Evolutionary conservation across 2,797 vertebrate species (phyloP), one percentile per base, ranked within the genome.

Genomic region (Aeoliscus strigatus): DNA sequence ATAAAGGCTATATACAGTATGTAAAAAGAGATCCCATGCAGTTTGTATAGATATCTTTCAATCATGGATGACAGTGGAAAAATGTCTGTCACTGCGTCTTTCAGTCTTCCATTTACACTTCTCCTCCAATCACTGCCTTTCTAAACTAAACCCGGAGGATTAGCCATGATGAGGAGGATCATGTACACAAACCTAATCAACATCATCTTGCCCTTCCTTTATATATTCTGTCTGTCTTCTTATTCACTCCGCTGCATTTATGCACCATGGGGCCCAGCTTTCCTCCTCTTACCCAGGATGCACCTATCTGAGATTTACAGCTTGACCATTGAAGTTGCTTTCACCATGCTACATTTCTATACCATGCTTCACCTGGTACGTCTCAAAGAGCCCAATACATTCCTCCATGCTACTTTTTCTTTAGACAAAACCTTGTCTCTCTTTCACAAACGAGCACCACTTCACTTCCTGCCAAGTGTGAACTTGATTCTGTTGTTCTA

Each of bases 401-500:
- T 83, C 74, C 61, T 76, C 14, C 1, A 9, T 12, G 39, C 26
- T 34, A 17, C 31, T 49, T 38, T 55, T 42, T 56, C 30, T 21
- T 6, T 16, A 9, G 9, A 24, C 11, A 52, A 51, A 30, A 27
- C 43, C 43, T 45, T 34, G 34, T 28, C 36, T 40, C 38, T 47
- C 36, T 10, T 57, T 65, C 39, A 51, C 56, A 66, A 66, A 50
- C 45, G 47, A 58, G 55, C 48, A 41, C 33, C 25, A 18, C 39
- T 56, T 44, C 28, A 51, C 51, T 45, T 48, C 54, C 32, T 46
- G 55, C 71, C 75, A 24, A 76, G 80, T 84, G 75, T 50, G 35
- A 76, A 85, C 81, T 77, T 79, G 75, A 80, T 51, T 73, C 16
- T 58, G 70, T 43, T 57, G 46, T 48, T 40, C 42, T 18, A 32